Evolutionary conservation across 2,113 vertebrate species (phyloP).

Genomic region (Excalfactoria chinensis): DNA sequence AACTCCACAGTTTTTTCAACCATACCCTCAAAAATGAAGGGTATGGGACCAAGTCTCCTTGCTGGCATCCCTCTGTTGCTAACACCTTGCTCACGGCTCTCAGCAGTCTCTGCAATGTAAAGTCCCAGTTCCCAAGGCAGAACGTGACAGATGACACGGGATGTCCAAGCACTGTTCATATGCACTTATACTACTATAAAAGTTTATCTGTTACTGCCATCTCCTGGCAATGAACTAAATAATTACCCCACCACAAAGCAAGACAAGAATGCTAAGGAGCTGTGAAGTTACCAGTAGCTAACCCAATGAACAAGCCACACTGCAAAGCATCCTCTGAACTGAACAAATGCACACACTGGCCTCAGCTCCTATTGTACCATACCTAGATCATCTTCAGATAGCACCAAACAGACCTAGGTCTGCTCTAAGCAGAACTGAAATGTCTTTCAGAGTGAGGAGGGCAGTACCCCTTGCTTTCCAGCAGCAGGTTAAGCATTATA

Average conservation of each 20-base stretch:
- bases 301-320: background rate
- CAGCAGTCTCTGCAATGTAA: background rate
- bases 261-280: background rate
- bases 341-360: background rate
- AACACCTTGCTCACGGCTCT: background rate
- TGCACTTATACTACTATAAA: background rate
- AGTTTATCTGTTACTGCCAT: conserved; percentile 30
- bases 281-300: background rate
- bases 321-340: background rate
- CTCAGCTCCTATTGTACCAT: background rate
- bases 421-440: background rate
- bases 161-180: background rate
- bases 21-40: background rate
- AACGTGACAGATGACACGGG: background rate
- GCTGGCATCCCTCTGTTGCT: no score
- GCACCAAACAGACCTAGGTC: background rate
- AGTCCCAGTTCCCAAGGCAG: background rate
- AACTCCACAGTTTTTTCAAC: background rate
- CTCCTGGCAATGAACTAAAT: conserved; percentile 9
- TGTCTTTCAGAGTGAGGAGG: background rate
- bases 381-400: background rate
- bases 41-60: background rate
- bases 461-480: background rate
- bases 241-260: background rate
- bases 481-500: background rate